phyloP scores from a whole-genome alignment of 2,888 invertebrate genomes.

The Ptilodon capucinus region DNA sequence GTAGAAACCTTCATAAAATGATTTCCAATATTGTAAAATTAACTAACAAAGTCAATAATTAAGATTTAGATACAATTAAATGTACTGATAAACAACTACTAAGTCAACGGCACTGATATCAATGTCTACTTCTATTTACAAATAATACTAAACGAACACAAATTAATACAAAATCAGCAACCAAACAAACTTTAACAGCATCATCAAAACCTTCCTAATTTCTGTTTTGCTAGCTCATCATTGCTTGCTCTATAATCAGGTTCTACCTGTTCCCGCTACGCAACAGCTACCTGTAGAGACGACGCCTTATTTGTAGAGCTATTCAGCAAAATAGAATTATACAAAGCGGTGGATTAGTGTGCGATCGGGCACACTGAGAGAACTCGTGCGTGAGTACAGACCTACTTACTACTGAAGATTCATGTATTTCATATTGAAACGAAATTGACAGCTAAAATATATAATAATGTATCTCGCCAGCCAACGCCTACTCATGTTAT shows the following conservation, averaged over 20 bases:
- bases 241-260: background rate
- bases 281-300: background rate
- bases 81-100: no score
- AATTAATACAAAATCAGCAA: background rate
- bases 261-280: background rate
- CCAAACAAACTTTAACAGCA: background rate
- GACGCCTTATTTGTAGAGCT: conserved; percentile 3
- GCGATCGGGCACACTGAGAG: conserved; percentile 4
- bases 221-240: background rate
- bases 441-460: background rate
- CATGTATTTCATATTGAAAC: background rate
- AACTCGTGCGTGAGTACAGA: conserved; percentile 9
- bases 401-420: background rate
- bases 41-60: no score
- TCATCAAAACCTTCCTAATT: background rate
- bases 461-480: no score
- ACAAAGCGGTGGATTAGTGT: conserved; percentile 11
- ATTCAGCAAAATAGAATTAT: conserved; percentile 7
- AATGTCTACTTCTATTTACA: no score
- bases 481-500: no score
- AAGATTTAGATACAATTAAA: no score
- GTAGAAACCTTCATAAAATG: no score
- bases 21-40: no score
- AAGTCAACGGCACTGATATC: no score
- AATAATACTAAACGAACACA: no score